Evolutionary conservation across 2,113 vertebrate species (phyloP).

Genomic region (Sceloporus tristichus): DNA sequence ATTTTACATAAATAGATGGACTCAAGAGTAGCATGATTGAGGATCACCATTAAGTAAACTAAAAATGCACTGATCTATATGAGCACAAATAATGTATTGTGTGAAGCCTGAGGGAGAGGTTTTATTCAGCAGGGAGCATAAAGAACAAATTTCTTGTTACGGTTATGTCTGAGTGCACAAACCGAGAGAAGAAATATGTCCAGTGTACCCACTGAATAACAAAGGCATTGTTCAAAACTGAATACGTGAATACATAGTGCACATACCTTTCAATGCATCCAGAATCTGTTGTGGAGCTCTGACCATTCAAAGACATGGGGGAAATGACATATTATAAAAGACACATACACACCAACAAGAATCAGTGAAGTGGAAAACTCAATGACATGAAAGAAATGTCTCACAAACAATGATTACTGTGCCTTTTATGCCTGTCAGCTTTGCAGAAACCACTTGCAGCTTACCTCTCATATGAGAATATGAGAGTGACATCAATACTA

Average conservation of each 20-base stretch:
- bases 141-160: constrained; percentile 54
- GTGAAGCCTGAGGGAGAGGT: constrained; percentile 47
- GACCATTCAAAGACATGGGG: constrained; percentile 54
- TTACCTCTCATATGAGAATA: not conserved
- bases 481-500: not conserved
- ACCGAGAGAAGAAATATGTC: constrained; percentile 32
- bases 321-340: constrained; percentile 18
- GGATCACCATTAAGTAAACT: too few relatives aligned
- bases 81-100: constrained; percentile 40
- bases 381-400: not conserved
- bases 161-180: constrained; percentile 64
- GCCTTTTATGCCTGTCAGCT: constrained; percentile 29
- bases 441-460: not conserved
- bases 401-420: not conserved
- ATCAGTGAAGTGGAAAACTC: constrained; percentile 31
- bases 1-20: not conserved
- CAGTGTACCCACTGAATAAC: constrained; percentile 54
- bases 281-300: constrained; percentile 7
- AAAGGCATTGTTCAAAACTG: constrained; percentile 59
- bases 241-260: constrained; percentile 53
- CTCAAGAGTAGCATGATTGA: not conserved
- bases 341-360: not conserved
- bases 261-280: constrained; percentile 44
- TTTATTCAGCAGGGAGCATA: constrained; percentile 60
- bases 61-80: too few relatives aligned